These are phyloP conservation scores for Oxyura jamaicensis DNA, from an alignment of 2,113 vertebrate species.

Conservation along the genomic window DNA sequence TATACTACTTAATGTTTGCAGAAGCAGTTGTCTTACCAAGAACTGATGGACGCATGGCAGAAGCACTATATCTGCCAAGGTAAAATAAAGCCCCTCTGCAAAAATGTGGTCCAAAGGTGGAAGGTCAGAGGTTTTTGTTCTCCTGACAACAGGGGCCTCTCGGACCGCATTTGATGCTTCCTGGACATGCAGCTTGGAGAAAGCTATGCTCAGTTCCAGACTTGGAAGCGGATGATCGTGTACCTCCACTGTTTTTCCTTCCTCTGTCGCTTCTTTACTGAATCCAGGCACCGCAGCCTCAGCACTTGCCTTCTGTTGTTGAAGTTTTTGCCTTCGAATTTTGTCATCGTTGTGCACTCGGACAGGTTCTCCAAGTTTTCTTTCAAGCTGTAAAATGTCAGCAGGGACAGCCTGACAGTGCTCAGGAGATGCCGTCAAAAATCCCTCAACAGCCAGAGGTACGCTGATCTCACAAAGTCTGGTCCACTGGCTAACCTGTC, in stretches of 20 bases:
- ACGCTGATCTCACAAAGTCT: conserved; percentile 93
- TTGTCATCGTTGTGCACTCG: conserved; percentile 97
- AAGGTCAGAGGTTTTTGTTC: conserved; percentile 86
- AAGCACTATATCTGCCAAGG: conserved; percentile 92
- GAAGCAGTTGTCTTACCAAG: conserved; percentile 83
- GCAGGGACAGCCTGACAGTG: conserved; percentile 73
- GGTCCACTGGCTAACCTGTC: conserved; percentile 96
- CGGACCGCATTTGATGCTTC: conserved; percentile 71
- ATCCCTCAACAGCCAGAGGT: conserved; percentile 87
- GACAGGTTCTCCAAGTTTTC: conserved; percentile 89
- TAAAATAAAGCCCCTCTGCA: conserved; percentile 96
- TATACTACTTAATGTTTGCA: background rate
- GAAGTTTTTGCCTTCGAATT: conserved; percentile 92
- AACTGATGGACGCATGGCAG: conserved; percentile 92
- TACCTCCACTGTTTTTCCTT: background rate
- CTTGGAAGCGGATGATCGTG: background rate
- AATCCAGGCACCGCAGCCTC: background rate
- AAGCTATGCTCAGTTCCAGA: conserved; percentile 85
- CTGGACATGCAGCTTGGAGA: conserved; percentile 83
- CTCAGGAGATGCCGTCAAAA: conserved; percentile 73
- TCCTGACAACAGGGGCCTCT: conserved; percentile 87
- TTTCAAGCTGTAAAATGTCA: conserved; percentile 87
- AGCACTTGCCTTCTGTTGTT: conserved; percentile 72
- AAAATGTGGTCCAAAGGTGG: conserved; percentile 91
- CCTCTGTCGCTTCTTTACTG: background rate